phyloP scores from a whole-genome alignment of 2,113 vertebrate species.

The Manacus vitellinus region DNA sequence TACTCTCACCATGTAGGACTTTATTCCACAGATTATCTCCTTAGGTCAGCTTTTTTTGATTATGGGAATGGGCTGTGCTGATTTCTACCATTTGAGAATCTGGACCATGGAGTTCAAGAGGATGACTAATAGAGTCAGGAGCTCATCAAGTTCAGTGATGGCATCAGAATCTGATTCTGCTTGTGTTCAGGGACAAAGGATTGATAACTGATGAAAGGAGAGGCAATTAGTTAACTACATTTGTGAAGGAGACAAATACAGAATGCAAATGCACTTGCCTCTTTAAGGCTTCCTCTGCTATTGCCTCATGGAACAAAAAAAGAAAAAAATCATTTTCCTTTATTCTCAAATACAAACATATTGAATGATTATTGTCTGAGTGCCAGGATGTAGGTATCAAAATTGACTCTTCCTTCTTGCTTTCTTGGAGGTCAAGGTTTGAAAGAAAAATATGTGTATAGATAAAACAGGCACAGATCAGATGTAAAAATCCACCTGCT shows the following conservation, averaged over 20 bases:
- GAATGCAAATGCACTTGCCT: not conserved
- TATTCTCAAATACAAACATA: slow-evolving; percentile 54
- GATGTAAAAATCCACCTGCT: slow-evolving; percentile 43
- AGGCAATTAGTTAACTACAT: not conserved
- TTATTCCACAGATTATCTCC: not conserved
- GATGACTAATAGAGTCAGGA: slow-evolving; percentile 27
- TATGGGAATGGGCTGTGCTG: not conserved
- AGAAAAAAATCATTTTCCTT: slow-evolving; percentile 9
- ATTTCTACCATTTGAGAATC: not conserved
- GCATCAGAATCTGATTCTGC: slow-evolving; percentile 31
- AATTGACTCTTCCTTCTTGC: slow-evolving; percentile 54
- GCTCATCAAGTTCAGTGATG: not conserved
- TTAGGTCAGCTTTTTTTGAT: not conserved
- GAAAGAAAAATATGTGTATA: slow-evolving; percentile 31
- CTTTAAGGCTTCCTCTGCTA: not conserved
- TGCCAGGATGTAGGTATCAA: slow-evolving; percentile 38
- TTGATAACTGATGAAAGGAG: slow-evolving; percentile 22
- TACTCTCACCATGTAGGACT: not conserved
- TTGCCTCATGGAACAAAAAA: slow-evolving; percentile 7
- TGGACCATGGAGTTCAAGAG: not conserved
- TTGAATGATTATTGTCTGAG: slow-evolving; percentile 13
- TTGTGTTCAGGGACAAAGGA: not conserved
- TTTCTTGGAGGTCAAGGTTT: slow-evolving; percentile 57
- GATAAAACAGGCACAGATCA: slow-evolving; percentile 35
- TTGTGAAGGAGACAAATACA: not conserved